Evolutionary conservation across 2,797 vertebrate genomes (phyloP), one percentile per base, ranked within the genome.

Genomic region (Carapus acus): DNA sequence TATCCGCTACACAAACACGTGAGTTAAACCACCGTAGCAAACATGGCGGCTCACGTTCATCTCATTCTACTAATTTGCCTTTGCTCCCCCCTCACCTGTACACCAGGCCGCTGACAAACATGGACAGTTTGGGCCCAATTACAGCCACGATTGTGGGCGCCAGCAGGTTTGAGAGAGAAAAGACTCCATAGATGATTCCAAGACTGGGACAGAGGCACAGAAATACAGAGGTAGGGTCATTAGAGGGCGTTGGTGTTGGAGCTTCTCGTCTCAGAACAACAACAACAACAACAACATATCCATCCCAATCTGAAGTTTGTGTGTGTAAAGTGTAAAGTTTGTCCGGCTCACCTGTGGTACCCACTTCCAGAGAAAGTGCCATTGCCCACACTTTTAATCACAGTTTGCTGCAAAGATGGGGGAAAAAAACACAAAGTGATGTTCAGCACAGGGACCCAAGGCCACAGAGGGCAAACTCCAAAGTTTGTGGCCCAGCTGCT

Each of bases 151-250:
- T 69, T 5, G 77, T 69, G 3, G 89, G 88, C 6, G 89, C 86
- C 1, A 90, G 70, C 42, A 91, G 66, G 70, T 90, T 91, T 39
- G 87, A 84, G 62, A 89, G 79, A 0, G 90, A 89, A 67, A 91
- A 91, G 16, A 91, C 74, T 49, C 88, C 90, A 77, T 91, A 91
- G 78, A 91, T 90, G 67, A 91, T 89, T 11, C 89, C 89, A 20
- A 91, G 86, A 62, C 90, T 91, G 74, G n/a, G 46, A 70, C 29
- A 2, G 9, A 67, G 16, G n/a, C 1, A 44, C 16, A 38, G 2
- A 24, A 0, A 19, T 37, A 27, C 20, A 7, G 22, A 13, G 22
- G 16, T 7, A 16, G 41, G 11, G 7, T 6, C 23, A 6, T 3
- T 16, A 17, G 9, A 15, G 3, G 2, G n/a, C 14, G 9, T 11